Evolutionary conservation across 2,113 vertebrate genomes (phyloP), one percentile per base, ranked within the genome.

Genomic region (Phrynosoma platyrhinos): DNA sequence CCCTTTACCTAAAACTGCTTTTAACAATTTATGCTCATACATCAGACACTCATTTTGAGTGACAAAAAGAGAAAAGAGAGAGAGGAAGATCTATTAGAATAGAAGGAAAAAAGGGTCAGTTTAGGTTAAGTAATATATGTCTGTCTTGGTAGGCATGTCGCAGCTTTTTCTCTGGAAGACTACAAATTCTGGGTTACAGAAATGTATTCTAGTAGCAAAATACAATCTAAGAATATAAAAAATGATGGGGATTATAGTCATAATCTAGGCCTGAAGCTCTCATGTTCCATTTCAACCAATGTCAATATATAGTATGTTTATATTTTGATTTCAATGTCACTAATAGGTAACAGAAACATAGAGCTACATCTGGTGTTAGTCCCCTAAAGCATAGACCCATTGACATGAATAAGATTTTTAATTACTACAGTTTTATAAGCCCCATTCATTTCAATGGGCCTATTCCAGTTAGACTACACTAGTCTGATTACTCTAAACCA

Each of bases 1-100:
- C 97, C 96, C 96, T 97, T 97, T 97, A 96, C 97, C 97, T 97
- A 97, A 98, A 98, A 98, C 97, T 97, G 97, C 97, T 98, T 98
- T 98, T 96, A 98, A 98, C 97, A 97, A 97, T 98, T 97, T 97
- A 97, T 97, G 97, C 95, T 95, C 88, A 87, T 96, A 95, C 93
- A 97, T 97, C 96, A 97, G 96, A 96, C 96, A 86, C 95, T 97
- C 95, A 95, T 96, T 96, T 97, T 97, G 97, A 98, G 97, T 98
- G 98, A 98, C 97, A 98, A 97, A 96, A 94, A 94, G 95, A 89
- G 94, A 95, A 97, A 95, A 94, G 94, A 94, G 42, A 30, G 68
- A 90, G 94, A 94, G 95, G 94, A 96, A 94, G 93, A 95, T 96
- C 96, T 97, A 95, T 96, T 97, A 95, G 94, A 96, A 95, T 88